These are phyloP conservation scores for Dysdera silvatica DNA, from an alignment of 1,140 invertebrate genomes.

Conservation along the genomic window DNA sequence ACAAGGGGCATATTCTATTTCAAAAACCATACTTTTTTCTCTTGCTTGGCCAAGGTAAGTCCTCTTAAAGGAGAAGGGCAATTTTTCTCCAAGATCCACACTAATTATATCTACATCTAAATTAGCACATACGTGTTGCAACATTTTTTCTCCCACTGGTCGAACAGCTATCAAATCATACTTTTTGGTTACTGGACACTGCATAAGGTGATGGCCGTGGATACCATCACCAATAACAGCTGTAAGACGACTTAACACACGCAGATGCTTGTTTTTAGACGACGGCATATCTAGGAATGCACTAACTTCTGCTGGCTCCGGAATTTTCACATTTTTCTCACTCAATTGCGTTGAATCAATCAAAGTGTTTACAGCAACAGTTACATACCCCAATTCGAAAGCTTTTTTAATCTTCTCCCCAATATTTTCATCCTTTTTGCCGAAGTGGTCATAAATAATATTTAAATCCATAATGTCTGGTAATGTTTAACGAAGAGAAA, in stretches of 20 bases:
- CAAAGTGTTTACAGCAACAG: conserved; percentile 13
- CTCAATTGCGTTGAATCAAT: neutral
- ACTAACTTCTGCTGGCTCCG: neutral
- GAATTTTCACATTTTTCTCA: conserved; percentile 21
- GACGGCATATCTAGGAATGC: neutral
- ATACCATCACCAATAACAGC: conserved; percentile 16
- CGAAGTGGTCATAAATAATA: neutral
- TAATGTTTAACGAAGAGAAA: too few relatives aligned
- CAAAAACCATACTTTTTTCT: conserved; percentile 20
- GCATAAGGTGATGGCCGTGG: conserved; percentile 13
- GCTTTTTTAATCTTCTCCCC: neutral
- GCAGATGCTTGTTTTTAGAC: neutral
- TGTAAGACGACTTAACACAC: conserved; percentile 12
- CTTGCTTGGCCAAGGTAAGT: conserved; percentile 8
- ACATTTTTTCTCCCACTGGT: conserved; percentile 17
- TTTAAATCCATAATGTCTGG: conserved; percentile 25
- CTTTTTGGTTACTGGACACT: conserved; percentile 19
- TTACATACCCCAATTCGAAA: conserved; percentile 12
- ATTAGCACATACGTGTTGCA: conserved; percentile 18
- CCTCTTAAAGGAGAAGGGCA: conserved; percentile 15
- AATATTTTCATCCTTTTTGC: neutral
- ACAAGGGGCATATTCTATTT: conserved; percentile 28
- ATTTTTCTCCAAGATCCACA: conserved; percentile 12
- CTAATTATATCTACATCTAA: conserved; percentile 28
- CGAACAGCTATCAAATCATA: conserved; percentile 31